Percentiles rank a stretch among this genome's conserved stretches.
Evolutionary conservation across 2,113 vertebrate species (phyloP).

Genomic region (Crotalus horridus): DNA sequence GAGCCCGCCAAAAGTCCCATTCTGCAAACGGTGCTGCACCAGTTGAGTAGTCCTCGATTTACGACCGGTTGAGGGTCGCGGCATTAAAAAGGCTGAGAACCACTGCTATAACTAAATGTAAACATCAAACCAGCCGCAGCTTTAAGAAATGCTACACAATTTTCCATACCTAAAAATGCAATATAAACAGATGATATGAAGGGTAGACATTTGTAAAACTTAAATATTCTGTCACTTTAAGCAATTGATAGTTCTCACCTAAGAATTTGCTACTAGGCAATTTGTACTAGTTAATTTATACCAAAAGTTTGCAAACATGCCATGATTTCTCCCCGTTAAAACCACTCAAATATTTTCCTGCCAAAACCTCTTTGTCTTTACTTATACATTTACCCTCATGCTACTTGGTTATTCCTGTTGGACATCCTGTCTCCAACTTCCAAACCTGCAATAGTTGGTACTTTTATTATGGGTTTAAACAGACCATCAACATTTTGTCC

Average conservation of each 20-base stretch:
- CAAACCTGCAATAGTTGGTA: background rate
- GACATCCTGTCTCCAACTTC: background rate
- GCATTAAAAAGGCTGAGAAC: too few species aligned
- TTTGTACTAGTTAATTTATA: background rate
- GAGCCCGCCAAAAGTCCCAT: too few species aligned
- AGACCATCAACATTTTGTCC: background rate
- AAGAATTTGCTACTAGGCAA: background rate
- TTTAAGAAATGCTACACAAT: background rate
- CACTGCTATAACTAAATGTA: background rate
- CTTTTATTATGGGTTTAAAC: background rate
- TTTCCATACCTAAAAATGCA: background rate
- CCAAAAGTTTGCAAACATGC: background rate
- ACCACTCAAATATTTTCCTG: background rate
- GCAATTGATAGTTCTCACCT: background rate
- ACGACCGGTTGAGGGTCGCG: too few species aligned
- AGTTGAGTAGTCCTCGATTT: too few species aligned
- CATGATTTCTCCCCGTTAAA: background rate
- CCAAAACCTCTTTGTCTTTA: background rate
- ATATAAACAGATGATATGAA: background rate
- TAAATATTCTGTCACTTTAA: background rate
- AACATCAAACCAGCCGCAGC: background rate
- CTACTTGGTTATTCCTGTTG: background rate
- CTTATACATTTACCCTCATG: background rate
- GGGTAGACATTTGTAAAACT: background rate
- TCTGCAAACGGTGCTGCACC: too few species aligned